phyloP scores from a whole-genome alignment of 2,113 vertebrate genomes.

The Polyodon spathula region DNA sequence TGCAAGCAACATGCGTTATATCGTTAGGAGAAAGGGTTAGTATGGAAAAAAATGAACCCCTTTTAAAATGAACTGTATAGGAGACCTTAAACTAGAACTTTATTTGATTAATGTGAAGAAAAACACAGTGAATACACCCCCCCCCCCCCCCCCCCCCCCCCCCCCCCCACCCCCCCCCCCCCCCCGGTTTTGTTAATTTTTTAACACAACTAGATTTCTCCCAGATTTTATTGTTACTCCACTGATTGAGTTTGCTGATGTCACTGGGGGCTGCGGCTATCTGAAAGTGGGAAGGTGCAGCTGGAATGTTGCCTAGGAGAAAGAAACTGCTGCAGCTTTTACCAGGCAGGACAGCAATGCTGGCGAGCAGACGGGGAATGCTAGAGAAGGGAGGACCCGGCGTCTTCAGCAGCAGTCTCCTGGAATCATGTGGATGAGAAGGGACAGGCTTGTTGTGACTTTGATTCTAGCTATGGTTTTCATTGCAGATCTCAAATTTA shows the following conservation, averaged over 20 bases:
- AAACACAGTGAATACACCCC: too few species aligned
- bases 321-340: slow-evolving; percentile 6
- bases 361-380: slow-evolving; percentile 11
- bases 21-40: too few species aligned
- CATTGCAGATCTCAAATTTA: slow-evolving; percentile 72
- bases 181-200: neutral
- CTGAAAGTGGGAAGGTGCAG: slow-evolving; percentile 31
- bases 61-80: too few species aligned
- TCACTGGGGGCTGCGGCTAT: slow-evolving; percentile 25
- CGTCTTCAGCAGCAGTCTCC: too few species aligned
- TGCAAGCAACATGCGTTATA: neutral
- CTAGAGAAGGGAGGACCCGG: slow-evolving; percentile 20
- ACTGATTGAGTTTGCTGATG: neutral
- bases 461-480: slow-evolving; percentile 61
- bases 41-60: too few species aligned
- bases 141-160: too few species aligned
- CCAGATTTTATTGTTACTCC: neutral
- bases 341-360: too few species aligned
- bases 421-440: slow-evolving; percentile 47
- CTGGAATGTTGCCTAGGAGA: too few species aligned
- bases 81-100: too few species aligned
- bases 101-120: too few species aligned
- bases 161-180: too few species aligned
- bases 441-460: slow-evolving; percentile 65
- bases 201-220: neutral